These are phyloP conservation scores for Conchocele bisecta DNA, from an alignment of 2,888 invertebrate species.

Conservation along the genomic window DNA sequence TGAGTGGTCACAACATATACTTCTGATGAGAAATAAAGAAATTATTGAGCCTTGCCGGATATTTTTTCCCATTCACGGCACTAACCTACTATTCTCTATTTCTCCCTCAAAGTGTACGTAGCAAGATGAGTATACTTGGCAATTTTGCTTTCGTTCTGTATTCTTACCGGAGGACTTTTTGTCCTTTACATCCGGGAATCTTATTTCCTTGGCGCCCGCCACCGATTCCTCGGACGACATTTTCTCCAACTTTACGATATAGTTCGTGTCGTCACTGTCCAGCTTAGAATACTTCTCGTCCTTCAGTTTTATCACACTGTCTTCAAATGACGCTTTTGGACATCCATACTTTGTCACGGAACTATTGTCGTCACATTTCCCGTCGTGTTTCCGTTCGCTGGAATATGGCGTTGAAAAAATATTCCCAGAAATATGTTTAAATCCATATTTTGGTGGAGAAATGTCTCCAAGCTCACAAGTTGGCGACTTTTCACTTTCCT, in stretches of 20 bases:
- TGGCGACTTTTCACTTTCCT: neutral
- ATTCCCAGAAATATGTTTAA: neutral
- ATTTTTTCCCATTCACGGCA: no score
- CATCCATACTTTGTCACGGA: neutral
- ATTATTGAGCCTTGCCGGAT: no score
- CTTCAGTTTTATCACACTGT: slow-evolving; percentile 14
- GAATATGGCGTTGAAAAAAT: no score
- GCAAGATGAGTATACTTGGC: no score
- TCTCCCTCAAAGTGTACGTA: no score
- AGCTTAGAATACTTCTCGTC: slow-evolving; percentile 4
- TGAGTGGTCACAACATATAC: no score
- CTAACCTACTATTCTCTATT: no score
- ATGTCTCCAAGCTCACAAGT: neutral
- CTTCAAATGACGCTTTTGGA: slow-evolving; percentile 3
- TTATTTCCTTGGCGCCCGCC: slow-evolving; percentile 27
- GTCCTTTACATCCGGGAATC: slow-evolving; percentile 19
- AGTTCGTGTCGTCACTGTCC: slow-evolving; percentile 32
- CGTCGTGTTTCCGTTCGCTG: no score
- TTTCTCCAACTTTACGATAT: slow-evolving; percentile 58
- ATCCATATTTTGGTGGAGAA: slow-evolving; percentile 33
- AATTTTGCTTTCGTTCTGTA: no score
- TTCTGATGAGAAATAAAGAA: no score
- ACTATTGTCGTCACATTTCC: slow-evolving; percentile 3
- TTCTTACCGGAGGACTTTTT: slow-evolving; percentile 39
- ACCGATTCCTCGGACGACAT: slow-evolving; percentile 45